Conservation (phyloP, 2,797 vertebrate genomes). For the Coregonus suidteri region DNA sequence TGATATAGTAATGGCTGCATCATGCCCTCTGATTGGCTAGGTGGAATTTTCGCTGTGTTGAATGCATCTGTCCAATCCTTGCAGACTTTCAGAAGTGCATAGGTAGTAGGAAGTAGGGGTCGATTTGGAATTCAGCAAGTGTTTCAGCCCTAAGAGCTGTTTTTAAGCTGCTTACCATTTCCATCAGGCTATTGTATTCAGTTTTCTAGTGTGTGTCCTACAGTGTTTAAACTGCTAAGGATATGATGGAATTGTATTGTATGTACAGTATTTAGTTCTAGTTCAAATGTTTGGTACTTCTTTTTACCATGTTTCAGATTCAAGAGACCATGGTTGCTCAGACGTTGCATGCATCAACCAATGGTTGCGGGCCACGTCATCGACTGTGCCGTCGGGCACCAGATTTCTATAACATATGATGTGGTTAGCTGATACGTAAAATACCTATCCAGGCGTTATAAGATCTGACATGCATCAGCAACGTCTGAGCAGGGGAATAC, state of each 20-base stretch:
- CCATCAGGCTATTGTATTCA: background rate
- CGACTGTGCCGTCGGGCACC: no score
- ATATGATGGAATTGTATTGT: conserved; percentile 17
- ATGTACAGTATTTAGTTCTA: conserved; percentile 8
- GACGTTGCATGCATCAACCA: no score
- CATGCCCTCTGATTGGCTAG: no score
- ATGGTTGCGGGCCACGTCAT: no score
- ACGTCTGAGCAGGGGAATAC: no score
- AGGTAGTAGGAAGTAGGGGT: background rate
- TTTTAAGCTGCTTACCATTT: conserved; percentile 4
- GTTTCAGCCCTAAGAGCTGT: conserved; percentile 7
- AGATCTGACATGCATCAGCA: no score
- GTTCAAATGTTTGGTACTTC: conserved; percentile 40
- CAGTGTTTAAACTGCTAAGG: conserved; percentile 41
- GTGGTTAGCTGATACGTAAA: no score
- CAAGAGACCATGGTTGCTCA: no score
- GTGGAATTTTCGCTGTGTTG: background rate
- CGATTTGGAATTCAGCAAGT: background rate
- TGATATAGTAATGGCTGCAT: no score
- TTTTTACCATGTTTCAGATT: conserved; percentile 29
- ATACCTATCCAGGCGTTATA: no score
- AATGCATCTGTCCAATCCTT: background rate
- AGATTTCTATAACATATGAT: no score
- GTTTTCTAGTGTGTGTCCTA: conserved; percentile 25
- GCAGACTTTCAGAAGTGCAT: background rate